These are phyloP conservation scores for Chelonoidis abingdonii DNA, from an alignment of 2,113 vertebrate species.

Conservation along the genomic window DNA sequence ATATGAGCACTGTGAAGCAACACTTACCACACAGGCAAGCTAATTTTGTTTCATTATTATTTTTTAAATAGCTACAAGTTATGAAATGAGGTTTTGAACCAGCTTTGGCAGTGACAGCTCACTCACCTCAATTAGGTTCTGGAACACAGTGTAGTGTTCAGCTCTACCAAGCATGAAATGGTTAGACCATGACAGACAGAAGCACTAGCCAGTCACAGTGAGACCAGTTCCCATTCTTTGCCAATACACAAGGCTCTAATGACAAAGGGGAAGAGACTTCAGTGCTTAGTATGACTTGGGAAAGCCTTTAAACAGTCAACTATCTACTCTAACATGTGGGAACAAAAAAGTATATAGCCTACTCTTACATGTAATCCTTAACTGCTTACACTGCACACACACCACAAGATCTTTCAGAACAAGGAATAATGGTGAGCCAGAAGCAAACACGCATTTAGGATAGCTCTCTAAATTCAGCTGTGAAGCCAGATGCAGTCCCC, in stretches of 20 bases:
- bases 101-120: background rate
- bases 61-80: constrained; percentile 63
- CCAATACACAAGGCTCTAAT: background rate
- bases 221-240: constrained; percentile 19
- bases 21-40: background rate
- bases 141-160: constrained; percentile 14
- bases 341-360: fast-evolving
- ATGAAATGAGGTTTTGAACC: constrained; percentile 5
- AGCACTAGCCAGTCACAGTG: constrained; percentile 6
- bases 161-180: constrained; percentile 51
- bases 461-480: background rate
- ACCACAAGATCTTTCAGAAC: background rate
- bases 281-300: background rate
- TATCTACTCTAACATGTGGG: background rate
- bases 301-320: background rate
- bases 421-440: background rate
- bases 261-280: background rate
- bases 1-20: background rate
- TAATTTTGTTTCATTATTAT: background rate
- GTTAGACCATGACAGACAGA: constrained; percentile 5
- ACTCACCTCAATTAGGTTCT: constrained; percentile 27
- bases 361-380: background rate
- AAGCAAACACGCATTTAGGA: background rate
- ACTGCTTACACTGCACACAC: background rate
- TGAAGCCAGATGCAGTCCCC: background rate